Conservation (phyloP, 2,113 vertebrate species). For the Bujurquina vittata region DNA sequence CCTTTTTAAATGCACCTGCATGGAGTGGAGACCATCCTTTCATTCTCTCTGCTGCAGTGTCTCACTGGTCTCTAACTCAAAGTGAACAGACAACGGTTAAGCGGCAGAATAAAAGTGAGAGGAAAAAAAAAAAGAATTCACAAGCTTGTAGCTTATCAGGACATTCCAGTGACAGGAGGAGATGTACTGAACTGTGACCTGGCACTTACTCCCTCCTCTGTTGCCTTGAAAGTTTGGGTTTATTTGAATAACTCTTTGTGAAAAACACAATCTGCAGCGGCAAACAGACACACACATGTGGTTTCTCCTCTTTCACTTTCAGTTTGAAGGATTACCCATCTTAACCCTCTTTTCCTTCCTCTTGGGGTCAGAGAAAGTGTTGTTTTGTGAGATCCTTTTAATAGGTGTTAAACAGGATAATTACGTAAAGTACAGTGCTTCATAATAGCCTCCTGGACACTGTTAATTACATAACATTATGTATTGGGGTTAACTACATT, state of each 20-base stretch:
- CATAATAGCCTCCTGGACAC: slow-evolving; percentile 21
- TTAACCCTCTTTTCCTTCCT: background rate
- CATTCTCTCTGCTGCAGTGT: background rate
- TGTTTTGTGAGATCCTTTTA: slow-evolving; percentile 4
- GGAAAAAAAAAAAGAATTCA: background rate
- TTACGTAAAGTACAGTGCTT: slow-evolving; percentile 30
- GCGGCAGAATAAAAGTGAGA: background rate
- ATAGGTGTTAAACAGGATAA: slow-evolving; percentile 32
- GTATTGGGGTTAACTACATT: slow-evolving; percentile 31
- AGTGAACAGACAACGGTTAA: slow-evolving; percentile 32
- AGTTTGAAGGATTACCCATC: background rate
- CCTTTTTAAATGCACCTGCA: slow-evolving; percentile 4
- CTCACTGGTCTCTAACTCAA: slow-evolving; percentile 20
- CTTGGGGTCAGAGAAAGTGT: background rate
- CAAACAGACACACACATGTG: background rate
- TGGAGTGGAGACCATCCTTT: background rate
- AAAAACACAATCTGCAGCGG: background rate
- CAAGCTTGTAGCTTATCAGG: slow-evolving; percentile 50
- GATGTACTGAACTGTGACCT: slow-evolving; percentile 47
- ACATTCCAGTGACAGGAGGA: slow-evolving; percentile 34
- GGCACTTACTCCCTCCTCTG: slow-evolving; percentile 16
- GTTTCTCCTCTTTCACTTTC: background rate
- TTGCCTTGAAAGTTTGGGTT: slow-evolving; percentile 29
- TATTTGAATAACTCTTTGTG: slow-evolving; percentile 12
- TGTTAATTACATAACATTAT: slow-evolving; percentile 34